phyloP scores from a whole-genome alignment of 2,113 vertebrate genomes.

The Piaya cayana region DNA sequence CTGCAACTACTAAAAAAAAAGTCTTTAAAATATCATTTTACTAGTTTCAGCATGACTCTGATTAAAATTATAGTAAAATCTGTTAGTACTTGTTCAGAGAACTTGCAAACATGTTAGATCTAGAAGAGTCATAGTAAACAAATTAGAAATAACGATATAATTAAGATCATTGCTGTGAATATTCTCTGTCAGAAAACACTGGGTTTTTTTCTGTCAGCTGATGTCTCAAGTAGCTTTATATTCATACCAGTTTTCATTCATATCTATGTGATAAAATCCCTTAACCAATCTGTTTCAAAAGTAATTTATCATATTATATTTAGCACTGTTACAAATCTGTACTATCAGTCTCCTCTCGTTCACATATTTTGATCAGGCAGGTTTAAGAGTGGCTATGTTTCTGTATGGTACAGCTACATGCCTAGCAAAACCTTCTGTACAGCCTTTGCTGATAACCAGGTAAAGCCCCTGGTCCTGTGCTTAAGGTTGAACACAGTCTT shows the following conservation, averaged over 20 bases:
- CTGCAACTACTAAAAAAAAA: background rate
- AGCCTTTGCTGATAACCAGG: background rate
- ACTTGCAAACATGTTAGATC: background rate
- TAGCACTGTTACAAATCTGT: background rate
- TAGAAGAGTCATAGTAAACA: background rate
- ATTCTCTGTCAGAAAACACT: background rate
- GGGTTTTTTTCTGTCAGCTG: background rate
- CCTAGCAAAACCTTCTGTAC: background rate
- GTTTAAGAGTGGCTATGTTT: background rate
- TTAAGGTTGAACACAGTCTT: background rate
- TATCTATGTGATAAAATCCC: background rate
- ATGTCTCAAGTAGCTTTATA: background rate
- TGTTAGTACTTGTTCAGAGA: constrained; percentile 17
- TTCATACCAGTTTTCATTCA: background rate
- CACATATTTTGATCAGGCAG: background rate
- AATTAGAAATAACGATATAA: background rate
- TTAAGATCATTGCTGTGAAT: constrained; percentile 10
- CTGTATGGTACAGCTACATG: background rate
- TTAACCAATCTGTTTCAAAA: background rate
- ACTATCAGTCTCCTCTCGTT: background rate
- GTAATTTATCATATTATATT: background rate
- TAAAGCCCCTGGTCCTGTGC: background rate
- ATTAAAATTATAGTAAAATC: constrained; percentile 43
- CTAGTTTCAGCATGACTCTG: constrained; percentile 4
- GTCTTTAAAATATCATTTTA: constrained; percentile 26